These are phyloP conservation scores for Dendrolimus kikuchii DNA, from an alignment of 1,140 invertebrate species.

Conservation along the genomic window DNA sequence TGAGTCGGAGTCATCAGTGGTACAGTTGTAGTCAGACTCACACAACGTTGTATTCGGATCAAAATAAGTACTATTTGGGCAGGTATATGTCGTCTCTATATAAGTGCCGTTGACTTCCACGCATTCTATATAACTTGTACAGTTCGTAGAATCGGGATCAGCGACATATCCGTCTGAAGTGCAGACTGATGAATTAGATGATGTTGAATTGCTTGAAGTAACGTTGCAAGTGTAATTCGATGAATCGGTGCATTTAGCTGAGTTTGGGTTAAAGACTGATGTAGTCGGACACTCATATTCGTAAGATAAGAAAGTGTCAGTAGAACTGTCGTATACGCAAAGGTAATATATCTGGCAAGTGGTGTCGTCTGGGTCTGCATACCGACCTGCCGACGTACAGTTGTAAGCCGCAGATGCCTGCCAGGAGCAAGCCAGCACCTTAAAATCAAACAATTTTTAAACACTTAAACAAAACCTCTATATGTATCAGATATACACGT, in stretches of 20 bases:
- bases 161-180: constrained; percentile 33
- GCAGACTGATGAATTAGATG: constrained; percentile 21
- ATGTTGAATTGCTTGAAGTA: constrained; percentile 12
- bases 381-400: constrained; percentile 30
- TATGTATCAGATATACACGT: no score
- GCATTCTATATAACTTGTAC: constrained; percentile 35
- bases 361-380: constrained; percentile 25
- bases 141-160: constrained; percentile 29
- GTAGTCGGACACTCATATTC: constrained; percentile 39
- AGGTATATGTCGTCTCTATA: constrained; percentile 22
- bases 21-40: constrained; percentile 33
- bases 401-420: constrained; percentile 26
- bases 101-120: constrained; percentile 27
- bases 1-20: constrained; percentile 7
- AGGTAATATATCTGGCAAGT: constrained; percentile 42
- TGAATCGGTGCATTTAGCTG: constrained; percentile 4
- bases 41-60: constrained; percentile 41
- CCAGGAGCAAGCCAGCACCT: constrained; percentile 6
- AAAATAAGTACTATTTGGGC: constrained; percentile 25
- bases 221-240: constrained; percentile 19
- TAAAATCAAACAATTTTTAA: no score
- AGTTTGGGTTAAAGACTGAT: constrained; percentile 35
- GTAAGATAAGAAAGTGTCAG: constrained; percentile 22
- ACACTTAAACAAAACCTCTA: no score
- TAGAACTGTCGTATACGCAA: constrained; percentile 25